phyloP scores from a whole-genome alignment of 2,888 invertebrate species.

The Clanis bilineata region DNA sequence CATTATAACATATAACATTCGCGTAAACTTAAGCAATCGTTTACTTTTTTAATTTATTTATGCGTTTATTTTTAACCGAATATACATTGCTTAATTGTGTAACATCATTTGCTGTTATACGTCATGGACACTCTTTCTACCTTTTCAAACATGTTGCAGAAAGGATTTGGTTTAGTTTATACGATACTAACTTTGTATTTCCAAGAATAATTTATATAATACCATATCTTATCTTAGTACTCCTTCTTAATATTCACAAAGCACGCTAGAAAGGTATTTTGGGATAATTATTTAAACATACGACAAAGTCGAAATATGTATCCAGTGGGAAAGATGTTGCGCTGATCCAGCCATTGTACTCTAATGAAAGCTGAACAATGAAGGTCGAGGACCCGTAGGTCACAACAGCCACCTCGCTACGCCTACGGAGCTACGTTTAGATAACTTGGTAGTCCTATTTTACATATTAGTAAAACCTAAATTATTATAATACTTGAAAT shows the following conservation, averaged over 20 bases:
- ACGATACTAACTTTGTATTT: too few relatives aligned
- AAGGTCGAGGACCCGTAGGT: conserved; percentile 75
- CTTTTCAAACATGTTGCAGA: too few relatives aligned
- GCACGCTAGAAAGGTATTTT: not conserved
- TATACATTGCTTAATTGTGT: too few relatives aligned
- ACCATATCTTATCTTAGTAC: not conserved
- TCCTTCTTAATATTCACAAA: too few relatives aligned
- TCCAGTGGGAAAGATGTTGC: conserved; percentile 36
- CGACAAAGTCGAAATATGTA: conserved; percentile 19
- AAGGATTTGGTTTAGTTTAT: too few relatives aligned
- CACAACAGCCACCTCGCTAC: conserved; percentile 56
- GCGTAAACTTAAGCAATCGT: too few relatives aligned
- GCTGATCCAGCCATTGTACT: conserved; percentile 59
- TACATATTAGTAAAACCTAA: not conserved
- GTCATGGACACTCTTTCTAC: too few relatives aligned
- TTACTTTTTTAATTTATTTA: too few relatives aligned
- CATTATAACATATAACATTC: too few relatives aligned
- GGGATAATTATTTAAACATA: not conserved
- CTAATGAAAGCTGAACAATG: conserved; percentile 72
- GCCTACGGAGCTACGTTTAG: conserved; percentile 16
- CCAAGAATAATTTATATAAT: too few relatives aligned
- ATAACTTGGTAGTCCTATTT: not conserved
- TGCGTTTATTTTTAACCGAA: too few relatives aligned
- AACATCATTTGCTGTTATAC: too few relatives aligned
- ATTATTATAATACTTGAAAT: not conserved